Conservation (phyloP, 1,140 invertebrate species). For the Idris sp. region DNA sequence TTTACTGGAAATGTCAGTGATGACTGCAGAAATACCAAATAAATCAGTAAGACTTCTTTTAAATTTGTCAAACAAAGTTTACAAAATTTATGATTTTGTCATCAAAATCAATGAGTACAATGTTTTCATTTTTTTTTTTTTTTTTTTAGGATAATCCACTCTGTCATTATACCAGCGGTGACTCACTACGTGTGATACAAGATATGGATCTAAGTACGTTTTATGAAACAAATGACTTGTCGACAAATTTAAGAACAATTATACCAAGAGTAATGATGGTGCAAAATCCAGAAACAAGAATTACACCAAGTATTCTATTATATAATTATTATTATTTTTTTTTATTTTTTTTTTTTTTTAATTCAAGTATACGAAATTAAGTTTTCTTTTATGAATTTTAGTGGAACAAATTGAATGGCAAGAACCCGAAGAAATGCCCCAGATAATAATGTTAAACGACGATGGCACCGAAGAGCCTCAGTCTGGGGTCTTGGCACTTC, state of each 20-base stretch:
- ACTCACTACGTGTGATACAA: slow-evolving; percentile 70
- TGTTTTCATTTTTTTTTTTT: slow-evolving; percentile 45
- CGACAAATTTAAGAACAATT: slow-evolving; percentile 87
- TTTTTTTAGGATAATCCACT: slow-evolving; percentile 72
- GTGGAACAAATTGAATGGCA: slow-evolving; percentile 75
- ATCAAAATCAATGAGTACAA: too few relatives aligned
- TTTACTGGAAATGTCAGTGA: slow-evolving; percentile 90
- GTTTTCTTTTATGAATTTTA: too few relatives aligned
- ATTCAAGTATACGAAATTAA: too few relatives aligned
- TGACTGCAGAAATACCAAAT: slow-evolving; percentile 80
- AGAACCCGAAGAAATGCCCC: slow-evolving; percentile 70
- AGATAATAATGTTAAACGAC: slow-evolving; percentile 73
- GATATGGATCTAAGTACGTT: slow-evolving; percentile 85
- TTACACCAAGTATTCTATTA: slow-evolving; percentile 81
- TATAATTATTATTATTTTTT: too few relatives aligned
- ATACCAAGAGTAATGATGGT: slow-evolving; percentile 83
- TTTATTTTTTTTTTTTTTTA: too few relatives aligned
- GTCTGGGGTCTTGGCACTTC: slow-evolving; percentile 64
- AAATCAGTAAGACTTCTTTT: slow-evolving; percentile 69
- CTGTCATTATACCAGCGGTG: slow-evolving; percentile 70
- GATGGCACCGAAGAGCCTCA: slow-evolving; percentile 66
- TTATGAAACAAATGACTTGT: slow-evolving; percentile 87
- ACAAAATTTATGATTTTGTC: slow-evolving; percentile 3
- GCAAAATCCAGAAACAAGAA: slow-evolving; percentile 80
- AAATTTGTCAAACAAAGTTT: slow-evolving; percentile 6